These are phyloP conservation scores for Urocolius indicus DNA, from an alignment of 2,113 vertebrate species.

Conservation along the genomic window DNA sequence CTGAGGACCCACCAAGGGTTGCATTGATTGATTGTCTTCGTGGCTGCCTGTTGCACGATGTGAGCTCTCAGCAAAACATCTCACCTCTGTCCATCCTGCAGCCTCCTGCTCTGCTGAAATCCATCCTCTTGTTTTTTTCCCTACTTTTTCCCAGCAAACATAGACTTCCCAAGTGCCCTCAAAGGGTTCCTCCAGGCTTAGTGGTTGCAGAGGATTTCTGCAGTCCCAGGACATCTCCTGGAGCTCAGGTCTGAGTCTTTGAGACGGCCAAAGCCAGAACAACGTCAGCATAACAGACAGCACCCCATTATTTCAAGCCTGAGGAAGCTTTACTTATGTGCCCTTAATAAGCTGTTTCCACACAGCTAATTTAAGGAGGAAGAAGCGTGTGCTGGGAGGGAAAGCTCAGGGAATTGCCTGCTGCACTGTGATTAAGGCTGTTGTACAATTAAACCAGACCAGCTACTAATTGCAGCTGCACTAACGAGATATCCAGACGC, in stretches of 20 bases:
- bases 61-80: neutral
- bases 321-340: neutral
- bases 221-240: neutral
- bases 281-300: fast-evolving
- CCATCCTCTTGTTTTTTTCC: fast-evolving
- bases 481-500: fast-evolving
- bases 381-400: neutral
- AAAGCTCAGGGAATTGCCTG: neutral
- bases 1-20: fast-evolving
- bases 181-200: fast-evolving
- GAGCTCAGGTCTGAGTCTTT: neutral
- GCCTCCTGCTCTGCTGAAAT: neutral
- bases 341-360: neutral
- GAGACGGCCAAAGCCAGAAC: neutral
- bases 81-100: fast-evolving
- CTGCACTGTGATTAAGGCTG: neutral
- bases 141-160: neutral
- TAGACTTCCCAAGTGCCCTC: neutral
- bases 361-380: neutral
- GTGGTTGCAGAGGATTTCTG: neutral
- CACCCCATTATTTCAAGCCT: neutral
- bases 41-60: fast-evolving
- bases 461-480: neutral
- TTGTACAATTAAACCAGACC: neutral
- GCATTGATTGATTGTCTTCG: neutral